Evolutionary conservation across 2,797 vertebrate genomes (phyloP).

Genomic region (Toxotes lorentzi): DNA sequence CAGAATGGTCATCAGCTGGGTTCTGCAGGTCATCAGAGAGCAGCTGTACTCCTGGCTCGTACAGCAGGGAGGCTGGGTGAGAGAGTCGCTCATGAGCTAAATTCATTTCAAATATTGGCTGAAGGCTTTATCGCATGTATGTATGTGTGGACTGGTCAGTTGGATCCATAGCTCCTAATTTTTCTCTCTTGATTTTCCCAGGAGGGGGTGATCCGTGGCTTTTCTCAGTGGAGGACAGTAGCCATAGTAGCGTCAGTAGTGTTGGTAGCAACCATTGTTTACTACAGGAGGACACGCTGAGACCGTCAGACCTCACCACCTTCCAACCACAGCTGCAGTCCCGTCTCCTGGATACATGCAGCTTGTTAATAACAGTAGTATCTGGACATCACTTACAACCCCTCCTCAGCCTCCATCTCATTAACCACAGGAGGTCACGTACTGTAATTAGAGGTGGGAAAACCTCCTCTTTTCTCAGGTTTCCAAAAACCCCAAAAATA

Average conservation of each 20-base stretch:
- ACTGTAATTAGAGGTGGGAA: background rate
- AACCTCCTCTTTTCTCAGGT: conserved; percentile 40
- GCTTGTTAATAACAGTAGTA: conserved; percentile 10
- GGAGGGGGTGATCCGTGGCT: conserved; percentile 74
- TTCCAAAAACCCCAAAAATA: conserved; percentile 25
- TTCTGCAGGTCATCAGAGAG: conserved; percentile 83
- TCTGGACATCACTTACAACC: conserved; percentile 22
- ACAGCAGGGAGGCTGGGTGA: conserved; percentile 87
- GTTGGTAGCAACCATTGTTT: conserved; percentile 74
- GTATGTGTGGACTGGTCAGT: background rate
- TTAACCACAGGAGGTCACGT: background rate
- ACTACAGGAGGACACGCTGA: conserved; percentile 82
- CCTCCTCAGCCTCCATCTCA: conserved; percentile 22
- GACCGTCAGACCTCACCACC: conserved; percentile 11
- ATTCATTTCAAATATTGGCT: background rate
- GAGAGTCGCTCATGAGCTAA: conserved; percentile 34
- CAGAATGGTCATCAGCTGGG: conserved; percentile 80
- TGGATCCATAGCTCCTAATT: background rate
- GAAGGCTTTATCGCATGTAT: background rate
- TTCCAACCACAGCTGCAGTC: conserved; percentile 4
- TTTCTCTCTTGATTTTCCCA: conserved; percentile 44
- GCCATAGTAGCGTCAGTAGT: conserved; percentile 76
- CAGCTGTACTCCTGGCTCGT: conserved; percentile 80
- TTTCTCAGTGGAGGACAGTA: conserved; percentile 79
- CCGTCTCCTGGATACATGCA: conserved; percentile 3